Conservation (phyloP, 92 coral and sea anemone species). For the Actinostola sp. region DNA sequence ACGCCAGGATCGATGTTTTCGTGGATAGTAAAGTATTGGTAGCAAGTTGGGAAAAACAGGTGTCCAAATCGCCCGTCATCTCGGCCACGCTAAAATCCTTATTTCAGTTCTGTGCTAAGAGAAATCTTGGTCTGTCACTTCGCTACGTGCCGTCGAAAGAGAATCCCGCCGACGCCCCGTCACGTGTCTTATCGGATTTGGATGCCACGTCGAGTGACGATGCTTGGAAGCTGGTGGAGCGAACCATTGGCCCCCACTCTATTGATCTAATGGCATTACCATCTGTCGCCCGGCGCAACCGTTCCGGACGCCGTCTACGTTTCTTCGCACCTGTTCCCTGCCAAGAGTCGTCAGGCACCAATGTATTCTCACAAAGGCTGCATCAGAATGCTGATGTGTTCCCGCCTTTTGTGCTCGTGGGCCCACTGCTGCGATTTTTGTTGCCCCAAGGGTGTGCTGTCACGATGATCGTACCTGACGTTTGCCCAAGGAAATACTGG, state of each 20-base stretch:
- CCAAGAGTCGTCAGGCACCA: neutral
- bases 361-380: neutral
- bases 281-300: neutral
- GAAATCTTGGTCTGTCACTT: slow-evolving; percentile 5
- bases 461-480: neutral
- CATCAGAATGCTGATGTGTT: neutral
- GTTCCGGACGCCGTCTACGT: neutral
- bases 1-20: slow-evolving; percentile 13
- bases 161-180: too few species aligned
- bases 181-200: too few species aligned
- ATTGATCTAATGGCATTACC: too few species aligned
- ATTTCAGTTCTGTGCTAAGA: slow-evolving; percentile 7
- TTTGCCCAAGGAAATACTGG: too few species aligned
- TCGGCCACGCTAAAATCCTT: neutral
- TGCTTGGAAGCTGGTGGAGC: too few species aligned
- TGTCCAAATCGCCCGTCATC: neutral
- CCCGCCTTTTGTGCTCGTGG: slow-evolving; percentile 5
- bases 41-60: slow-evolving; percentile 14
- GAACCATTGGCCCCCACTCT: too few species aligned
- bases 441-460: neutral
- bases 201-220: too few species aligned
- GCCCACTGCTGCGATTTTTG: neutral
- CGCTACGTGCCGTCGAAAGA: too few species aligned
- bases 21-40: slow-evolving; percentile 16
- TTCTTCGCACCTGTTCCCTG: slow-evolving; percentile 1